Percentiles rank a stretch among this genome's conserved stretches.
Conservation (phyloP, 2,888 invertebrate genomes). For the Mylabris sibirica region DNA sequence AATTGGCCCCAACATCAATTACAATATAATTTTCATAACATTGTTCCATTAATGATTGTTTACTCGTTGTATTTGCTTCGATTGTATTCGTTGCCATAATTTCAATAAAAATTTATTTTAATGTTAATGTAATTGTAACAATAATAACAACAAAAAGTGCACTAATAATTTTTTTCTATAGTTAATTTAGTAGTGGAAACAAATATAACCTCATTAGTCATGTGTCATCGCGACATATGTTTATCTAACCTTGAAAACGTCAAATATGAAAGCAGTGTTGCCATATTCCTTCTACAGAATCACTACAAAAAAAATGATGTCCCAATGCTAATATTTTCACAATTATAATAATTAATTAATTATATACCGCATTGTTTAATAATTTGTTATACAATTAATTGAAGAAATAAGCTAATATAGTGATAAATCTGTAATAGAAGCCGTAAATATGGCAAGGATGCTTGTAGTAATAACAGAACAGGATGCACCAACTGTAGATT, state of each 20-base stretch:
- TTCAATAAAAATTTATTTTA: neutral
- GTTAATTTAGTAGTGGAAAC: constrained; percentile 29
- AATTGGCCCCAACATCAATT: constrained; percentile 90
- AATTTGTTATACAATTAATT: too few species aligned
- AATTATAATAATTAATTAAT: too few species aligned
- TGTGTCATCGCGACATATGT: constrained; percentile 36
- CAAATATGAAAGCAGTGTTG: neutral
- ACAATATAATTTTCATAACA: constrained; percentile 92
- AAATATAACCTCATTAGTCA: constrained; percentile 39
- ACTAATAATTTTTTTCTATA: constrained; percentile 21
- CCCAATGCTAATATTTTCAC: too few species aligned
- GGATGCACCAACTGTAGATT: too few species aligned
- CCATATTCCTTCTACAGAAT: neutral
- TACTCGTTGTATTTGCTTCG: constrained; percentile 22
- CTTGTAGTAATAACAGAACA: too few species aligned
- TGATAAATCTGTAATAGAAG: too few species aligned
- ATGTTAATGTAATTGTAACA: neutral
- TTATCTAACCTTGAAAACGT: constrained; percentile 13
- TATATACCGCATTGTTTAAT: too few species aligned
- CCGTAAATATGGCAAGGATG: too few species aligned
- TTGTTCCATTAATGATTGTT: constrained; percentile 68
- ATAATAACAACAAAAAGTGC: constrained; percentile 8
- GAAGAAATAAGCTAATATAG: too few species aligned
- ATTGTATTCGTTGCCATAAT: constrained; percentile 31
- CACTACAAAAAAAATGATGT: neutral